Percentiles rank a stretch among this genome's conserved stretches.
Conservation (phyloP, 2,113 vertebrate species). For the Corydoras sp. region DNA sequence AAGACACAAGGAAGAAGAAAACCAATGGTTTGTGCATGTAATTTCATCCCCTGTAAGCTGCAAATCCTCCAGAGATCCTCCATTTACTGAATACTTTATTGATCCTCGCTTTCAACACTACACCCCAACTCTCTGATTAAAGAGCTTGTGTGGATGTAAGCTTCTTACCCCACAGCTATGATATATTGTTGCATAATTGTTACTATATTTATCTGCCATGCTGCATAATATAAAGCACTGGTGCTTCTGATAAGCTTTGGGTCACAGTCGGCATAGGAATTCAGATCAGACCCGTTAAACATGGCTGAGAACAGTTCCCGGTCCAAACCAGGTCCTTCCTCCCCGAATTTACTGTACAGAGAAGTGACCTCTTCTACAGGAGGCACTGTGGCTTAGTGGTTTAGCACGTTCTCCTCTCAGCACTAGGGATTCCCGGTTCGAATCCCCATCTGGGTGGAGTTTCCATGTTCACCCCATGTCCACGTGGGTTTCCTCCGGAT, state of each 20-base stretch:
- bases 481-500: too few species aligned
- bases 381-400: too few species aligned
- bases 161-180: background rate
- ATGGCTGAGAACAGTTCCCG: too few species aligned
- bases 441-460: too few species aligned
- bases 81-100: conserved; percentile 5
- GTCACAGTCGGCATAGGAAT: too few species aligned
- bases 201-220: background rate
- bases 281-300: too few species aligned
- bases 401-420: too few species aligned
- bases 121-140: background rate
- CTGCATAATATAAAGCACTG: background rate
- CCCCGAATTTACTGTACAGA: too few species aligned
- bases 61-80: background rate
- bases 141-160: background rate
- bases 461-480: too few species aligned
- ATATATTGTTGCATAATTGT: background rate
- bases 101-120: background rate
- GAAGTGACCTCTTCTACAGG: too few species aligned
- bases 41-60: background rate
- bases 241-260: background rate
- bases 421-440: too few species aligned
- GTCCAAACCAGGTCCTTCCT: too few species aligned
- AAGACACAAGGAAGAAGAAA: background rate
- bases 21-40: background rate